phyloP scores from a whole-genome alignment of 2,888 invertebrate species.

The Luperina nickerlii region DNA sequence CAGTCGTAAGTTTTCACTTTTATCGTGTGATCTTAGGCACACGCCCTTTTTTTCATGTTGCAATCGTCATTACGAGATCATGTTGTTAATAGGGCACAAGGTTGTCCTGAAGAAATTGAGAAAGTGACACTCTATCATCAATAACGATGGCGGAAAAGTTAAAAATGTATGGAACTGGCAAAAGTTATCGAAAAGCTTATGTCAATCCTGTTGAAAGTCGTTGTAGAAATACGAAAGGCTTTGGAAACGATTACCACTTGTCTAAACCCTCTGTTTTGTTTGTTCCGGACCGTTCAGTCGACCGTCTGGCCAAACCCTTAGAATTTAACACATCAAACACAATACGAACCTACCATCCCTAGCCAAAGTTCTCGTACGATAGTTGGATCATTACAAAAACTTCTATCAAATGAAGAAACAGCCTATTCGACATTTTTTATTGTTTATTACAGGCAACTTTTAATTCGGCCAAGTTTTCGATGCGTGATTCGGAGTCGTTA shows the following conservation, averaged over 20 bases:
- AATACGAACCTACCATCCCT: slow-evolving; percentile 50
- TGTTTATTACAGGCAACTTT: slow-evolving; percentile 89
- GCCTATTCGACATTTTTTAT: slow-evolving; percentile 86
- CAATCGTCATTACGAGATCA: background rate
- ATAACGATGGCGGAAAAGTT: background rate
- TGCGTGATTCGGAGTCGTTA: slow-evolving; percentile 88
- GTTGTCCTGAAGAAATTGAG: background rate
- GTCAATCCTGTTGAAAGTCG: background rate
- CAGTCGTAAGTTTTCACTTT: too few relatives aligned
- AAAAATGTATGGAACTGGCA: background rate
- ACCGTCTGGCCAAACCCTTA: slow-evolving; percentile 39
- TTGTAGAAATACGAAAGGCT: background rate
- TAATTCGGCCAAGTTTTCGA: slow-evolving; percentile 88
- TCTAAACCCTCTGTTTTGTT: background rate
- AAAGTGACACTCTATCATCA: background rate
- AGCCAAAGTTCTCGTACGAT: slow-evolving; percentile 72
- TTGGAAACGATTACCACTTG: background rate
- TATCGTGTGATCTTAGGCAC: too few relatives aligned
- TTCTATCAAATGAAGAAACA: slow-evolving; percentile 81
- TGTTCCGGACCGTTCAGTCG: too few relatives aligned
- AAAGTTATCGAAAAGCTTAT: background rate
- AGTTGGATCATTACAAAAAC: slow-evolving; percentile 78
- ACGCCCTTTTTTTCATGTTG: background rate
- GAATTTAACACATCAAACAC: slow-evolving; percentile 60
- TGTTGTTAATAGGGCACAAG: background rate